A percentile compares a stretch with the other conserved stretches of the same genome.
phyloP scores from a whole-genome alignment of 2,113 vertebrate species.

The Odontophorus gujanensis region DNA sequence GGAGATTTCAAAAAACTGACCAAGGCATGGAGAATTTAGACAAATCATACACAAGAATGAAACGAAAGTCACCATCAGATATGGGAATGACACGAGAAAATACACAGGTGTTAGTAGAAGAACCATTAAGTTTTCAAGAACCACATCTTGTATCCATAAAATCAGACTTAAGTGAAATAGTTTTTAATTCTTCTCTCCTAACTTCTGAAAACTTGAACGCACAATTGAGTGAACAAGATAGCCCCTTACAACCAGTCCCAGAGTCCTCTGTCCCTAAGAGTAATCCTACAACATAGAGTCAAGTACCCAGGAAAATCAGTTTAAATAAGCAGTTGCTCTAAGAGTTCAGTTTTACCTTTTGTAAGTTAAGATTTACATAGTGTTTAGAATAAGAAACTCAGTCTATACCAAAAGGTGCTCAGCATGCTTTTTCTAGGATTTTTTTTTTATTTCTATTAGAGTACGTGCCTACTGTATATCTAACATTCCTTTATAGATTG shows the following conservation, averaged over 20 bases:
- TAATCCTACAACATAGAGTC: slow-evolving; percentile 69
- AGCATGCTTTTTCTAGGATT: slow-evolving; percentile 83
- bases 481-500: slow-evolving; percentile 81
- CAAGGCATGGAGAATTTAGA: slow-evolving; percentile 91
- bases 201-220: slow-evolving; percentile 80
- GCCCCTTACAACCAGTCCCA: slow-evolving; percentile 63
- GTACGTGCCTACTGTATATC: slow-evolving; percentile 82
- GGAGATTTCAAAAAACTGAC: slow-evolving; percentile 94
- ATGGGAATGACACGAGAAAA: slow-evolving; percentile 91
- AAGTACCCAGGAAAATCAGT: slow-evolving; percentile 30
- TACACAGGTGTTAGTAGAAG: slow-evolving; percentile 81
- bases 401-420: slow-evolving; percentile 85
- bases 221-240: slow-evolving; percentile 75
- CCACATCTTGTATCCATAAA: slow-evolving; percentile 87
- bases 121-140: slow-evolving; percentile 80
- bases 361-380: slow-evolving; percentile 78
- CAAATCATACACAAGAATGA: slow-evolving; percentile 92
- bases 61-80: slow-evolving; percentile 92
- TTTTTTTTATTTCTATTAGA: slow-evolving; percentile 82
- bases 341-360: slow-evolving; percentile 75
- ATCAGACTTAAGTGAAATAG: slow-evolving; percentile 82
- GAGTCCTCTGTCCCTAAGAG: slow-evolving; percentile 64
- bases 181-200: slow-evolving; percentile 81
- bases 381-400: slow-evolving; percentile 75
- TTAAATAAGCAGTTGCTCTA: slow-evolving; percentile 63